A percentile compares a stretch with the other conserved stretches of the same genome.
These are phyloP conservation scores for Hipparchia sbordonii DNA, from an alignment of 2,888 invertebrate genomes.

Conservation along the genomic window DNA sequence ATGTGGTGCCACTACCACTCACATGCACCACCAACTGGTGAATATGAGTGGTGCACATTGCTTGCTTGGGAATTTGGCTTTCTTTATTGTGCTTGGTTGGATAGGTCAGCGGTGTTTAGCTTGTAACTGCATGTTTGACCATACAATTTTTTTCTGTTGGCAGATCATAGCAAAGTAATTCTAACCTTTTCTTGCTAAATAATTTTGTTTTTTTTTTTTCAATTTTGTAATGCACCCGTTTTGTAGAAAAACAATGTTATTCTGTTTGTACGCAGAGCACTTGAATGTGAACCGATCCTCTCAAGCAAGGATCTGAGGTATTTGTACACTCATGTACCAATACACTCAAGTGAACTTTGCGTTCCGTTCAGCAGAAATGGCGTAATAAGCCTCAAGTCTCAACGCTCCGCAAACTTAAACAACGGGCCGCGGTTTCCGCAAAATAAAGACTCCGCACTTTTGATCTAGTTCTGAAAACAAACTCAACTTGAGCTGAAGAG, in stretches of 20 bases:
- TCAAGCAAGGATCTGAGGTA: conserved; percentile 10
- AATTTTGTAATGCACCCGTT: too few species aligned
- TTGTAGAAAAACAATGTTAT: neutral
- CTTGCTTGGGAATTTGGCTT: too few species aligned
- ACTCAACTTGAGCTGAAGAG: conserved; percentile 16
- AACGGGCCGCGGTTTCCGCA: neutral
- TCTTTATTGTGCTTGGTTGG: too few species aligned
- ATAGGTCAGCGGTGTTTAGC: too few species aligned
- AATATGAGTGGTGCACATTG: too few species aligned
- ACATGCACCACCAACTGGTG: too few species aligned
- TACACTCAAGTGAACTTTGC: conserved; percentile 10
- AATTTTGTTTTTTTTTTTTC: too few species aligned
- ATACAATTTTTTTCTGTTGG: too few species aligned
- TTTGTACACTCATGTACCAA: conserved; percentile 19
- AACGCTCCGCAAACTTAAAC: conserved; percentile 20
- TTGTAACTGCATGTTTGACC: too few species aligned
- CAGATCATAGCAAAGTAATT: too few species aligned
- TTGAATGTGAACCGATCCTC: neutral
- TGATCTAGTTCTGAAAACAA: conserved; percentile 20
- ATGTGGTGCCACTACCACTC: too few species aligned
- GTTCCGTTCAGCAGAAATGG: conserved; percentile 11
- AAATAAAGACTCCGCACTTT: conserved; percentile 26
- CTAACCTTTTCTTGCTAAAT: too few species aligned
- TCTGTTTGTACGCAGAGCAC: neutral
- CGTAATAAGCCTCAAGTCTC: conserved; percentile 16